Percentiles rank a stretch among this genome's conserved stretches.
These are phyloP conservation scores for Chrysoperla carnea DNA, from an alignment of 1,140 invertebrate species.

Conservation along the genomic window DNA sequence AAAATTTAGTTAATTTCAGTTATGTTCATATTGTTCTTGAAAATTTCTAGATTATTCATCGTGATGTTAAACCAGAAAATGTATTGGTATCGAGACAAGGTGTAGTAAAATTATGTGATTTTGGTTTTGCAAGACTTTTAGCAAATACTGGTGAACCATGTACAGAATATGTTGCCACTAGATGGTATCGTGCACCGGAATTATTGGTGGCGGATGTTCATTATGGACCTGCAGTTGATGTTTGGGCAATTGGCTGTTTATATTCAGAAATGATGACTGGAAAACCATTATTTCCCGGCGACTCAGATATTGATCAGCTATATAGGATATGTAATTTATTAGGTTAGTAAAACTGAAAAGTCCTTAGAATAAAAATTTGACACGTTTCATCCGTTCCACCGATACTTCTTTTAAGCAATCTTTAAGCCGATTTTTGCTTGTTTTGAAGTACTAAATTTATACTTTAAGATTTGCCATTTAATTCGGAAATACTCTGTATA, in stretches of 20 bases:
- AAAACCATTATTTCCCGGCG: conserved; percentile 70
- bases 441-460: no score
- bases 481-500: no score
- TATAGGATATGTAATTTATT: conserved; percentile 60
- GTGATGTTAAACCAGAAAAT: conserved; percentile 88
- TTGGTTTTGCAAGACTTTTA: conserved; percentile 63
- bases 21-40: neutral
- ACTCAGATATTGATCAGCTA: conserved; percentile 83
- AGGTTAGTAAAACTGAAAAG: conserved; percentile 26
- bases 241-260: conserved; percentile 78
- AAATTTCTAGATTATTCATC: conserved; percentile 61
- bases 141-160: conserved; percentile 46
- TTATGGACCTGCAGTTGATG: conserved; percentile 59
- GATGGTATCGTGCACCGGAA: conserved; percentile 79
- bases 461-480: no score
- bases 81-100: conserved; percentile 63
- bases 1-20: neutral
- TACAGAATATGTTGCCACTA: conserved; percentile 67
- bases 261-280: conserved; percentile 77
- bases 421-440: no score
- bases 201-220: conserved; percentile 58
- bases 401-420: conserved; percentile 2
- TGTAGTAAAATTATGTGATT: conserved; percentile 76
- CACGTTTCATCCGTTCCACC: no score
- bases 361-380: conserved; percentile 2